Conservation (phyloP, 2,888 invertebrate species). For the Lasioglossum lativentre region DNA sequence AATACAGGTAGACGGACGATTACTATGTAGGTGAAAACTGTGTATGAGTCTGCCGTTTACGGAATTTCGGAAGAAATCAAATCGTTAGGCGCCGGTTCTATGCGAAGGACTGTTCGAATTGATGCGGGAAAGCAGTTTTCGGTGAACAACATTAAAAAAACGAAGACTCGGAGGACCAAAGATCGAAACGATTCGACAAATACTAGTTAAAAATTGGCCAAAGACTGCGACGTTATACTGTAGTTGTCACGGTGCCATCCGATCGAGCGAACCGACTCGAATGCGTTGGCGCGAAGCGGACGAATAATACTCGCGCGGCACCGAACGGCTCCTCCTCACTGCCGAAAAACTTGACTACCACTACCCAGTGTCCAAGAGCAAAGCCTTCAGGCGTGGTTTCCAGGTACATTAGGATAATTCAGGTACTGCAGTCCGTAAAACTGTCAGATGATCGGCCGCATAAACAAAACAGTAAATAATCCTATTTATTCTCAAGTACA, state of each 20-base stretch:
- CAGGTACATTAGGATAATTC: slow-evolving; percentile 27
- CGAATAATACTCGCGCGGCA: slow-evolving; percentile 63
- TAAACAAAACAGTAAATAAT: too few relatives aligned
- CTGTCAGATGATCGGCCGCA: not conserved
- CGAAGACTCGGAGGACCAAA: not conserved
- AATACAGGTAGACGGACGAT: slow-evolving; percentile 42
- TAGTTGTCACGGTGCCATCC: slow-evolving; percentile 40
- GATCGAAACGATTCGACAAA: not conserved
- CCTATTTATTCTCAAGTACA: too few relatives aligned
- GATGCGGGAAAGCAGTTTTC: too few relatives aligned
- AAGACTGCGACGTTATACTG: not conserved
- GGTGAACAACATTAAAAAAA: not conserved
- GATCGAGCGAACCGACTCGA: slow-evolving; percentile 63
- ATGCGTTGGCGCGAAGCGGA: slow-evolving; percentile 71
- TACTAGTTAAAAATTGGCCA: slow-evolving; percentile 19
- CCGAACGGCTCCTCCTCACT: slow-evolving; percentile 43
- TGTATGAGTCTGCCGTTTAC: slow-evolving; percentile 33
- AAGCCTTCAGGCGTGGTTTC: slow-evolving; percentile 62
- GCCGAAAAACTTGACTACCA: slow-evolving; percentile 67
- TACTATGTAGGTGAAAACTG: slow-evolving; percentile 58
- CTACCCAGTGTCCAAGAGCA: slow-evolving; percentile 47
- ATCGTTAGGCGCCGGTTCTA: not conserved
- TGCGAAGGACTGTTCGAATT: not conserved
- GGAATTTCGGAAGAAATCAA: slow-evolving; percentile 11
- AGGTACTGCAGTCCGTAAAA: not conserved